Base-by-base conservation (phyloP, 2,888 invertebrate genomes). In the Drepana falcataria region DNA sequence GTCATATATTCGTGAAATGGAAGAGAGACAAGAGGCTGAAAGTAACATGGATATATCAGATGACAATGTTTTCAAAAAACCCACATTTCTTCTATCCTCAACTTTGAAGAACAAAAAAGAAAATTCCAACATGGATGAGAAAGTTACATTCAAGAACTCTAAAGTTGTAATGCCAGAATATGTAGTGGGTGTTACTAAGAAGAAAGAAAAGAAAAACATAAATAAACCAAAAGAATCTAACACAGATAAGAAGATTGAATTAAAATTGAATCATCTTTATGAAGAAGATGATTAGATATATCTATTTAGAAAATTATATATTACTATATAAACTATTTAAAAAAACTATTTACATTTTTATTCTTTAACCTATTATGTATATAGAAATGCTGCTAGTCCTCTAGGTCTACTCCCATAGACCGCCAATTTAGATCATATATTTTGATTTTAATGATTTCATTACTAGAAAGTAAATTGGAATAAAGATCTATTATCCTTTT, bases 101-200 rank as follows among this genome's bases (percentile, higher is more conserved):
- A 74, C 75, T 35, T 61, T 87, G 2, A 83, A 83, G 73, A 80
- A 73, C 66, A 59, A 59, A 63, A 58, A 61, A 40, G 49, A 3
- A 44, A 44, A 9, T 44, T 2, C 44, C 44, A 44, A 44, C 6
- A 3, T 9, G 9, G 44, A 77, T 57, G 73, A 79, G 49, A 82
- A 82, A 62, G 63, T 93, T 3, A 83, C 92, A 53, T 93, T 95
- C 66, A 93, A 92, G 70, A 93, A 92, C 59, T 94, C 93, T 55
- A 96, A 95, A 83, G 75, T 95, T 49, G 84, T 96, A 0, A 95
- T 96, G 95, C 96, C 96, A 0, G 96, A 96, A 71, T 96, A 96
- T 91, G 93, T 95, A 21, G 93, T 96, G 56, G 96, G 96, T 0
- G 92, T 92, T 63, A 93, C 92, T 64, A 84, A 81, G 52, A 92